Percentiles rank a stretch among this genome's conserved stretches.
Conservation (phyloP, 2,888 invertebrate species). For the Eustalomyia histrio region DNA sequence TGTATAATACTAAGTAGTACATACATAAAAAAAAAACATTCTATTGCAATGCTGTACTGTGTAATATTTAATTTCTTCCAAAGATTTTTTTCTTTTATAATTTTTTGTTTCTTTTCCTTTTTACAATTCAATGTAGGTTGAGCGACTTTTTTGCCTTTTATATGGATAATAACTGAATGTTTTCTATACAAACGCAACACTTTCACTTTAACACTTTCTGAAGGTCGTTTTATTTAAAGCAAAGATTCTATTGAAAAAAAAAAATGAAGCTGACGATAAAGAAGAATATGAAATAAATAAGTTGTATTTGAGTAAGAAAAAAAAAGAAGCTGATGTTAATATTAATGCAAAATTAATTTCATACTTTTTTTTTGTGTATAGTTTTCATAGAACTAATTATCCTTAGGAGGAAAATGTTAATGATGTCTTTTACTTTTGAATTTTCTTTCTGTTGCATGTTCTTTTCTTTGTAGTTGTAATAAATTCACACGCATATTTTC, state of each 20-base stretch:
- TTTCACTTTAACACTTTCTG: slow-evolving; percentile 62
- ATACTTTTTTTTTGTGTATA: neutral
- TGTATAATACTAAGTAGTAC: slow-evolving; percentile 15
- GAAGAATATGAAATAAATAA: neutral
- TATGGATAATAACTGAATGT: slow-evolving; percentile 12
- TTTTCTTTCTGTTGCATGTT: neutral
- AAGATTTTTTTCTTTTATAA: slow-evolving; percentile 21
- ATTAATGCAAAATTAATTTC: slow-evolving; percentile 54
- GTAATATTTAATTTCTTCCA: slow-evolving; percentile 31
- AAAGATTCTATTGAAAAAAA: slow-evolving; percentile 1
- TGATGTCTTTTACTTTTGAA: slow-evolving; percentile 11
- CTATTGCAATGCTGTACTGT: slow-evolving; percentile 16
- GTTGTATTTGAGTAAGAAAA: slow-evolving; percentile 2
- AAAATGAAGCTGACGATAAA: slow-evolving; percentile 17
- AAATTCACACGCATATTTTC: slow-evolving; percentile 16
- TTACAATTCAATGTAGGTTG: slow-evolving; percentile 57
- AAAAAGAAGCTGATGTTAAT: slow-evolving; percentile 23
- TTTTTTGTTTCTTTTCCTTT: slow-evolving; percentile 22
- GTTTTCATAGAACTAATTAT: slow-evolving; percentile 45
- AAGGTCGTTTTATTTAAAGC: slow-evolving; percentile 46
- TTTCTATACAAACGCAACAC: slow-evolving; percentile 53
- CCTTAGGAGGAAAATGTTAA: slow-evolving; percentile 33
- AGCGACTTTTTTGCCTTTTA: slow-evolving; percentile 55
- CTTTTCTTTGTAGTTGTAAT: neutral
- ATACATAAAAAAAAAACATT: slow-evolving; percentile 8